phyloP scores from a whole-genome alignment of 2,888 invertebrate species.

The Polydrusus tereticollis region DNA sequence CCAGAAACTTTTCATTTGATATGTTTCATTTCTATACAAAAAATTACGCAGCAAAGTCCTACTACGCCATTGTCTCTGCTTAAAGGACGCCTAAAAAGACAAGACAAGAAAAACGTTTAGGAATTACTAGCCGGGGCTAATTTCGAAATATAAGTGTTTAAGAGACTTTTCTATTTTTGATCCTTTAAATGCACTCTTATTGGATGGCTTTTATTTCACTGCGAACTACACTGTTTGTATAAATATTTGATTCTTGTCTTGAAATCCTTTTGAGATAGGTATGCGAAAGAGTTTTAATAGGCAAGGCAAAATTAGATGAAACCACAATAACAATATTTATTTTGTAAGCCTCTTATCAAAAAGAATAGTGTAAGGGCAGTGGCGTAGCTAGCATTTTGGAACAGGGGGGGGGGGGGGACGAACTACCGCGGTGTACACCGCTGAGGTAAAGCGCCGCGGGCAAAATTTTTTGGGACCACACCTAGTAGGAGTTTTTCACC shows the following conservation, averaged over 20 bases:
- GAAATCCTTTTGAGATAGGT: conserved; percentile 24
- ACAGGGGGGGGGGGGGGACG: too few relatives aligned
- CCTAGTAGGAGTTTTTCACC: too few relatives aligned
- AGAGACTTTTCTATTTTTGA: conserved; percentile 45
- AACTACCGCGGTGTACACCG: too few relatives aligned
- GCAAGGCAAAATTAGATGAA: too few relatives aligned
- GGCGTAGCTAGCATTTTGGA: too few relatives aligned
- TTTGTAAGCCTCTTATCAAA: too few relatives aligned
- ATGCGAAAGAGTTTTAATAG: neutral
- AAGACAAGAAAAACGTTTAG: conserved; percentile 41
- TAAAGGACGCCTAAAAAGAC: conserved; percentile 2
- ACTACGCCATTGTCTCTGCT: conserved; percentile 21
- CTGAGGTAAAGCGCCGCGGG: too few relatives aligned
- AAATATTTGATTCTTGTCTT: conserved; percentile 37
- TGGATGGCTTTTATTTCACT: conserved; percentile 43
- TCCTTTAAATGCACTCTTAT: conserved; percentile 30
- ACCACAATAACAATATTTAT: too few relatives aligned
- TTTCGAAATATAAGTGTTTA: conserved; percentile 37
- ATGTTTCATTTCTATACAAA: too few relatives aligned
- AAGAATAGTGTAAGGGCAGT: too few relatives aligned
- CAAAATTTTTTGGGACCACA: too few relatives aligned
- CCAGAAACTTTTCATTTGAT: too few relatives aligned
- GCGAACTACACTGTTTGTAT: conserved; percentile 43
- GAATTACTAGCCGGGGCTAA: conserved; percentile 34
- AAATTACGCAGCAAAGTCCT: neutral